Conservation (phyloP, 1,140 invertebrate genomes). For the Telenomus remus region DNA sequence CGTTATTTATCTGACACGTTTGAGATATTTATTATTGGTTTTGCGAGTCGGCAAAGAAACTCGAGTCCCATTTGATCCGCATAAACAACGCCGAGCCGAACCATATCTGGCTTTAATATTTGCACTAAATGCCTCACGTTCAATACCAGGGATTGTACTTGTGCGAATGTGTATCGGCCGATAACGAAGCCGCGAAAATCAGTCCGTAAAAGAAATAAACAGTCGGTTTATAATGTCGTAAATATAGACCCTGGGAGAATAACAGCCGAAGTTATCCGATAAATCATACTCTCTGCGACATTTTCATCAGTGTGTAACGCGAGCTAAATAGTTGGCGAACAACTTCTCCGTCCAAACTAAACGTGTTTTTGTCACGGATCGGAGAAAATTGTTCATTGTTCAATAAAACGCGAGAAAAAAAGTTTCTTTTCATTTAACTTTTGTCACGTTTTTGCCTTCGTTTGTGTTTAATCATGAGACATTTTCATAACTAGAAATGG, state of each 20-base stretch:
- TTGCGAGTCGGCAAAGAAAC: conserved; percentile 2
- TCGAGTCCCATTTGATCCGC: conserved; percentile 6
- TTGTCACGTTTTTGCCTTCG: too few relatives aligned
- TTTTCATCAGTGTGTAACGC: conserved; percentile 27
- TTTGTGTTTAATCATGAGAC: too few relatives aligned
- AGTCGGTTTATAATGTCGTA: conserved; percentile 7
- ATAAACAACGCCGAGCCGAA: not conserved
- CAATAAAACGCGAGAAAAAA: not conserved
- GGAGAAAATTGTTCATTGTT: conserved; percentile 4
- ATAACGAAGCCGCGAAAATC: not conserved
- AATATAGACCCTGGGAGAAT: conserved; percentile 23
- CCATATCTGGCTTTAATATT: conserved; percentile 15
- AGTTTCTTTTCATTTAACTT: not conserved
- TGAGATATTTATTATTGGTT: conserved; percentile 14
- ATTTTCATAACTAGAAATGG: too few relatives aligned
- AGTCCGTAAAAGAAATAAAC: not conserved
- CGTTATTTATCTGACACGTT: conserved; percentile 5
- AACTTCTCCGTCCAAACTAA: conserved; percentile 18
- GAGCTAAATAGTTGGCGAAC: conserved; percentile 28
- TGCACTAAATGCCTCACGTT: conserved; percentile 8
- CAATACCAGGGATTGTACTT: conserved; percentile 2
- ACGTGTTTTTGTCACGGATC: conserved; percentile 12
- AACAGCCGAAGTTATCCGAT: conserved; percentile 37
- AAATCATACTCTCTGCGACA: conserved; percentile 21
- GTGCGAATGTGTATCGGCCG: not conserved